These are phyloP conservation scores for Heloderma charlesbogerti DNA, from an alignment of 2,113 vertebrate species.

Conservation along the genomic window DNA sequence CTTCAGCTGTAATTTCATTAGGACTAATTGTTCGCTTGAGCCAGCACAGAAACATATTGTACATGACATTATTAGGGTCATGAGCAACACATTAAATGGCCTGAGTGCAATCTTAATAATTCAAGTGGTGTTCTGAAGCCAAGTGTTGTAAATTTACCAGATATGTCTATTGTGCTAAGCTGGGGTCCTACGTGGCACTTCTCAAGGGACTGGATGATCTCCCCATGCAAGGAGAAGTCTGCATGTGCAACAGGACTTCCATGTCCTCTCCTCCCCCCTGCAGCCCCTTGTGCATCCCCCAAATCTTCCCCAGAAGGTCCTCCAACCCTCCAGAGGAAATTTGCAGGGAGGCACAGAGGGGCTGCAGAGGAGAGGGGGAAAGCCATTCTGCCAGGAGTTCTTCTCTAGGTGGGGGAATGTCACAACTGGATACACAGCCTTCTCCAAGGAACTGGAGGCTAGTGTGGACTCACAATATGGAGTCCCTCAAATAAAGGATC, in stretches of 20 bases:
- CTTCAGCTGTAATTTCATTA: slow-evolving; percentile 6
- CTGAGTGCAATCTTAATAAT: neutral
- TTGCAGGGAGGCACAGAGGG: too few species aligned
- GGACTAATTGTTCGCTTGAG: neutral
- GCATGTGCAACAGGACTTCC: too few species aligned
- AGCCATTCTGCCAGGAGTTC: too few species aligned
- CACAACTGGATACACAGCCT: too few species aligned
- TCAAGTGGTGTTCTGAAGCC: neutral
- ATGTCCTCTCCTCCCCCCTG: too few species aligned
- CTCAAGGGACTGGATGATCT: neutral
- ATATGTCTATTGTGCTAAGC: neutral
- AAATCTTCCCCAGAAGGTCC: too few species aligned
- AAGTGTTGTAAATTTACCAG: neutral
- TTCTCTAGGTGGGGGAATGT: too few species aligned
- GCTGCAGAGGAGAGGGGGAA: too few species aligned
- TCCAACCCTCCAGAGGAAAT: too few species aligned
- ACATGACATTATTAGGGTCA: neutral
- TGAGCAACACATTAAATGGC: neutral
- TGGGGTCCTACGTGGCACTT: neutral
- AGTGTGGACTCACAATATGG: too few species aligned
- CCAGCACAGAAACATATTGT: neutral
- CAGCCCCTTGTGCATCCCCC: too few species aligned
- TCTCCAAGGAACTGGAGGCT: neutral
- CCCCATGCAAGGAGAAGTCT: too few species aligned
- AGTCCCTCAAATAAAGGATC: neutral